Conservation (phyloP, 2,113 vertebrate species). For the Peromyscus leucopus region DNA sequence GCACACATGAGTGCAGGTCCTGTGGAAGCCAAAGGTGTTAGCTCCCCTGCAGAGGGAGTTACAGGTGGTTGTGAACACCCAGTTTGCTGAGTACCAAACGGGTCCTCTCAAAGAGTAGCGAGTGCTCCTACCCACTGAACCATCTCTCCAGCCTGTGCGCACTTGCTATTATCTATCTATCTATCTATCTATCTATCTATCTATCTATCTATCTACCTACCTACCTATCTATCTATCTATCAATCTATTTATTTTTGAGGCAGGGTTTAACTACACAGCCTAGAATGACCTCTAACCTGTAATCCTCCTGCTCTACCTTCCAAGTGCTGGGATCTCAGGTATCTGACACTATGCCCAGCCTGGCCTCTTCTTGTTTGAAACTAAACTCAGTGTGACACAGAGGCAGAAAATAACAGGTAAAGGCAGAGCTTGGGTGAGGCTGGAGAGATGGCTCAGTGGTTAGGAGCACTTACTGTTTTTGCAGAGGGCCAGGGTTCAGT, state of each 20-base stretch:
- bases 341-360: not conserved
- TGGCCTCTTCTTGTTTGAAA: slow-evolving; percentile 53
- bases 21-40: not conserved
- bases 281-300: not conserved
- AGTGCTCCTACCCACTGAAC: not conserved
- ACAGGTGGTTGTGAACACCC: not conserved
- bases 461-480: not conserved
- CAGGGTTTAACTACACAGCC: not conserved
- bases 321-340: no score
- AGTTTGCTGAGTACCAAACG: not conserved
- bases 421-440: not conserved
- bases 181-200: not conserved
- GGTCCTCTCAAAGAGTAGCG: not conserved
- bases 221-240: not conserved
- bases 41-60: not conserved
- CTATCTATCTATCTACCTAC: not conserved
- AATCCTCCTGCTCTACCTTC: not conserved
- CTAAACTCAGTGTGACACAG: not conserved
- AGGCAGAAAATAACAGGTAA: slow-evolving; percentile 42
- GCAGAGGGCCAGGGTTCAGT: not conserved
- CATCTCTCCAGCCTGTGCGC: not conserved
- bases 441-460: not conserved
- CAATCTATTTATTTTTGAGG: not conserved
- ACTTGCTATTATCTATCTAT: not conserved
- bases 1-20: not conserved